Percentiles rank a stretch among this genome's conserved stretches.
Evolutionary conservation across 92 coral and sea anemone genomes (phyloP).

Genomic region (Porites rus): DNA sequence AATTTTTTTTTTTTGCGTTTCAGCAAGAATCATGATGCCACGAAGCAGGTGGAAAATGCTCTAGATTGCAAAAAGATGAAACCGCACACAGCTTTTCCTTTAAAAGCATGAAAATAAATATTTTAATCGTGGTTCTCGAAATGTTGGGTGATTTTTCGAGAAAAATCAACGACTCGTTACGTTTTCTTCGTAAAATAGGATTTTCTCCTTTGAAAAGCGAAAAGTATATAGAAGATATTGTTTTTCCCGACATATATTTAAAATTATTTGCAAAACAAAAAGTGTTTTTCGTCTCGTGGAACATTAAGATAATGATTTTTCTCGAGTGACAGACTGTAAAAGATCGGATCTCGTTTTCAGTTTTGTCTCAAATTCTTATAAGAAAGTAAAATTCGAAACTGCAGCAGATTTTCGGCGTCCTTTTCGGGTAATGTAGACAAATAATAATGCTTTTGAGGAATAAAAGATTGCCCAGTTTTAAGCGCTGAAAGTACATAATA

Average conservation of each 20-base stretch:
- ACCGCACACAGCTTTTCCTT: slow-evolving; percentile 46
- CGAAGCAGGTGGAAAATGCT: slow-evolving; percentile 45
- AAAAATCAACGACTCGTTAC: background rate
- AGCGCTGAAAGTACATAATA: background rate
- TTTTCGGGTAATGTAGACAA: background rate
- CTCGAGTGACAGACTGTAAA: slow-evolving; percentile 30
- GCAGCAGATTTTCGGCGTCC: background rate
- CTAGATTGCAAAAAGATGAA: slow-evolving; percentile 51
- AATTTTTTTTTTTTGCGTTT: slow-evolving; percentile 39
- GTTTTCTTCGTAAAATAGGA: background rate
- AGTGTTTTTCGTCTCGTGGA: slow-evolving; percentile 13
- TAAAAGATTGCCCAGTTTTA: background rate
- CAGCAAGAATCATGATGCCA: slow-evolving; percentile 4
- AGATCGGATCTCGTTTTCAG: slow-evolving; percentile 30
- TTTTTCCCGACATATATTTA: slow-evolving; percentile 3
- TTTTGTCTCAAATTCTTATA: slow-evolving; percentile 19
- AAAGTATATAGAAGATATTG: background rate
- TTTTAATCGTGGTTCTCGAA: background rate
- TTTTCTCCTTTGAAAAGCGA: background rate
- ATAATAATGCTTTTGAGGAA: background rate
- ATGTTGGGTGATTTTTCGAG: background rate
- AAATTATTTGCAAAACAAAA: slow-evolving; percentile 27
- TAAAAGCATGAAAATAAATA: slow-evolving; percentile 33
- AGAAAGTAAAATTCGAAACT: background rate
- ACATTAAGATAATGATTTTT: slow-evolving; percentile 30